phyloP scores from a whole-genome alignment of 2,113 vertebrate species.

The Chloebia gouldiae region DNA sequence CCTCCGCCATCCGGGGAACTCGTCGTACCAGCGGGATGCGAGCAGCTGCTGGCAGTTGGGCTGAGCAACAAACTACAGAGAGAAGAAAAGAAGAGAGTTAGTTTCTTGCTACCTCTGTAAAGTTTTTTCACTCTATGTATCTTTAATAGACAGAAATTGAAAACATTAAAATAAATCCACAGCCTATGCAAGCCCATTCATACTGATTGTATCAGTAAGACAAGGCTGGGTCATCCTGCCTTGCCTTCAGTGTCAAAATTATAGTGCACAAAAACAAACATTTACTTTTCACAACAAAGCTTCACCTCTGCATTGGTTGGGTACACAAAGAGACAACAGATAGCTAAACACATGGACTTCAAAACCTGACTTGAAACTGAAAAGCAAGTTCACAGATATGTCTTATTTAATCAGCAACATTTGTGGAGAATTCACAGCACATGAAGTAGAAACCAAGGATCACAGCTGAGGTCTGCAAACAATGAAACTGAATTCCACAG shows the following conservation, averaged over 20 bases:
- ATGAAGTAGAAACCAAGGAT: neutral
- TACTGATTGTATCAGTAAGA: neutral
- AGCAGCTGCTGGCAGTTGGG: slow-evolving; percentile 98
- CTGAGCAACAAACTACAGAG: slow-evolving; percentile 91
- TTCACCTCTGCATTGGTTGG: fast-evolving
- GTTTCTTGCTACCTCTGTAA: neutral
- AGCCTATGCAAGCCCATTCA: neutral
- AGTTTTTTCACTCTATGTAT: neutral
- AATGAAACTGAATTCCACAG: neutral
- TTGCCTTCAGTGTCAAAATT: neutral
- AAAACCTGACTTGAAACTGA: neutral
- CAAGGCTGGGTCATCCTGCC: neutral
- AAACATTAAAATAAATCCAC: neutral
- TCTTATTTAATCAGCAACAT: neutral
- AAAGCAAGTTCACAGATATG: neutral
- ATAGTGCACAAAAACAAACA: neutral
- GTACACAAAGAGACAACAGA: neutral
- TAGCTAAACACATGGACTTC: neutral
- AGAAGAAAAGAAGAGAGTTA: slow-evolving; percentile 38
- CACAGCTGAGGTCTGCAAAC: neutral
- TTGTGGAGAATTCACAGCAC: neutral
- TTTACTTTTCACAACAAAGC: neutral
- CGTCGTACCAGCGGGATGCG: slow-evolving; percentile 95
- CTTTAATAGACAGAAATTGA: neutral
- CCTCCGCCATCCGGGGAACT: slow-evolving; percentile 95